These are phyloP conservation scores for Pseudochirops cupreus DNA, from an alignment of 2,797 vertebrate species.

Conservation along the genomic window DNA sequence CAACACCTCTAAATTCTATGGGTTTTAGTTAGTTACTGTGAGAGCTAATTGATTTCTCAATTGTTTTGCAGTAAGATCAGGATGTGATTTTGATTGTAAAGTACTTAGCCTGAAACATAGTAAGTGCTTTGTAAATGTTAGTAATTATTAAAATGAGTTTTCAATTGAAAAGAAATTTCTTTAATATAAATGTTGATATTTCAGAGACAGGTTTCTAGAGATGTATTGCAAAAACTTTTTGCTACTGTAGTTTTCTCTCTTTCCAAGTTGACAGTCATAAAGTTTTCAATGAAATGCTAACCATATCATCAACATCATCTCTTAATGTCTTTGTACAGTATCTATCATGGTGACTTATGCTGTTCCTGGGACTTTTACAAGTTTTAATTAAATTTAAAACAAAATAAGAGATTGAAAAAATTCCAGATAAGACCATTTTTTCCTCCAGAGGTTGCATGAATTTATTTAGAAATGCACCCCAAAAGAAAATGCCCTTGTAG, in stretches of 20 bases:
- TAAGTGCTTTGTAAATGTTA: neutral
- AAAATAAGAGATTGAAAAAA: neutral
- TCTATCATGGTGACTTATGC: neutral
- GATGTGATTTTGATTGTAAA: neutral
- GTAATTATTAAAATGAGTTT: neutral
- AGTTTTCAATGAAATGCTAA: neutral
- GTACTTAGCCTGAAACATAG: neutral
- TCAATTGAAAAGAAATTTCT: neutral
- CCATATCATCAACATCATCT: neutral
- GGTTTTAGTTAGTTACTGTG: neutral
- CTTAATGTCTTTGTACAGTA: neutral
- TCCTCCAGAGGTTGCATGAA: neutral
- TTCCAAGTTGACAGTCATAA: neutral
- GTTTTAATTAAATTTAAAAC: neutral
- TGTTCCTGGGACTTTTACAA: neutral
- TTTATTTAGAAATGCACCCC: neutral
- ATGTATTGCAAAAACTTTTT: neutral
- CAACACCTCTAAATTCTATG: neutral
- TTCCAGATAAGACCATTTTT: neutral
- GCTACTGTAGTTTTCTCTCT: neutral
- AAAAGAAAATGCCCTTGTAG: neutral
- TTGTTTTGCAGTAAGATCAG: neutral
- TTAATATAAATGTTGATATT: neutral
- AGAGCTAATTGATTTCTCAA: neutral
- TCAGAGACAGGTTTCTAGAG: neutral